Base-by-base conservation (phyloP, 2,888 invertebrate species). In the Exephanes ischioxanthus region DNA sequence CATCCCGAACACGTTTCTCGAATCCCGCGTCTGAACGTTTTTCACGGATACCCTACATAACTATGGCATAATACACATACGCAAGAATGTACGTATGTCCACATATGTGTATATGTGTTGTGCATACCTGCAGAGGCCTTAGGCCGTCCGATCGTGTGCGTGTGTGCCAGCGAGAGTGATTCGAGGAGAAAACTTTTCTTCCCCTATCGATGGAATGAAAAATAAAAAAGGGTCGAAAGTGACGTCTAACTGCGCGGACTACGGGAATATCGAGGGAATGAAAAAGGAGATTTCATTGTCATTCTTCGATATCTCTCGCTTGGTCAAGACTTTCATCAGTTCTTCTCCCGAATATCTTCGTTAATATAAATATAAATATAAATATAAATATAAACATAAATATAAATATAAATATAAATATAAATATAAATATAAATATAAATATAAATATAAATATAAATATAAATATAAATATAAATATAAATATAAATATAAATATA, bases 21-120 rank as follows among this genome's bases (percentile, higher is more conserved):
- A 90, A 89, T 90, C 89, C 90, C 87, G 83, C 85, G 86, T 89
- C 89, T 88, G 87, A 88, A 88, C 85, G 83, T 81, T 86, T 87
- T 77, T 77, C 79, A 79, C 75, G 9, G n/a, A 51, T 41, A 48
- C n/a, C 30, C 26, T 58, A 51, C 72, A 37, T 71, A 51, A 33
- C 66, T 58, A 70, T 76, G 76, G 51, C 45, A 81, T 30, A 76
- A 61, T 63, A 66, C 45, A 61, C 22, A 58, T 22, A 58, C 26
- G 48, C 58, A 61, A 53, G 26, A 37, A 66, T 41, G 61, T 22
- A 37, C 16, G 9, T 41, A 67, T 58, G 48, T 3, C 16, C 3
- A 16, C 3, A 45, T 4, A 14, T 16, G 16, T 66, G 66, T 19
- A 2, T 53, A 63, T 55, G 19, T 22, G 22, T 14, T 37, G 7